Base-by-base conservation (phyloP, 2,888 invertebrate species). In the Cephus rjabovi region DNA sequence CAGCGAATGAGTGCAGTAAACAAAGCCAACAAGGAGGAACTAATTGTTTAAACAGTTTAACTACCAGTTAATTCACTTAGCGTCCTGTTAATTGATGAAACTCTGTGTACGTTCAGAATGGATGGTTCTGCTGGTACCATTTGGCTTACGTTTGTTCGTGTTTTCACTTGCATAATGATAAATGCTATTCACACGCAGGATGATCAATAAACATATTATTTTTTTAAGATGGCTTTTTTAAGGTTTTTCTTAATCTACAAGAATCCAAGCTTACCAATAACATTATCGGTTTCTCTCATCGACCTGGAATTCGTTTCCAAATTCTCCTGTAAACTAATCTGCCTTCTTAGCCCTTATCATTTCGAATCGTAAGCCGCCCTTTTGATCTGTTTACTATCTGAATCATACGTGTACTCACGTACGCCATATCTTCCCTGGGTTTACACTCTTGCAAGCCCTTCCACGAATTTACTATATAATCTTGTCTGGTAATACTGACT, bases 31-130 rank as follows among this genome's bases (percentile, higher is more conserved):
- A 56, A 56, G 9, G 56, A 56, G 56, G 56, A 56, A 56, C 56
- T 56, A 56, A 56, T 56, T 56, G 23, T 56, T 56, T 74, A 70
- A 76, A 77, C 77, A 80, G 75, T 77, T 56, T 56, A 56, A 86
- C 84, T 85, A 82, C 79, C 84, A 81, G 83, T 83, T 85, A 82
- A 83, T 84, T 80, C 81, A 80, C 83, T 87, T 86, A 88, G 88
- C 87, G 82, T 84, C 80, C 79, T 76, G 86, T 83, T 87, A 88
- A 88, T 89, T 87, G 86, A 84, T 81, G 83, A 80, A 85, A 88
- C 80, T 86, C 83, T 85, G 33, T 85, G 33, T 74, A 56, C 56
- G 56, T 56, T 56, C 9, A 56, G 56, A 56, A 56, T 23, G 56
- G 23, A 56, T 56, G 23, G 56, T 3, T 23, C 56, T 56, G 56